phyloP scores from a whole-genome alignment of 2,113 vertebrate species.

The Crotalus viridis region DNA sequence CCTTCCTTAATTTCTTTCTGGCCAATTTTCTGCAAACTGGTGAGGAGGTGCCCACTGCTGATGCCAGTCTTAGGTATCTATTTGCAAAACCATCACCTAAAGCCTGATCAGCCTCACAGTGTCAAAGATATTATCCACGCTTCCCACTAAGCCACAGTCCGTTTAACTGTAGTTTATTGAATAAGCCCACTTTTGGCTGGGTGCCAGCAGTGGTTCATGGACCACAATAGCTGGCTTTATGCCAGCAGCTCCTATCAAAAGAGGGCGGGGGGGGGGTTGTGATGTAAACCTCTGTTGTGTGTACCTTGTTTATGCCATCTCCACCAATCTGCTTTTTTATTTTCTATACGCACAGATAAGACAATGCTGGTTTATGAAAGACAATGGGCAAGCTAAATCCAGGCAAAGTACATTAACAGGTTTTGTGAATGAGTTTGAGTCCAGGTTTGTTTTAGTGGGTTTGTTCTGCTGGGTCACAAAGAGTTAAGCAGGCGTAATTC shows the following conservation, averaged over 20 bases:
- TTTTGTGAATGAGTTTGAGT: not conserved
- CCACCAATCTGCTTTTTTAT: not conserved
- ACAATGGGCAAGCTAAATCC: not conserved
- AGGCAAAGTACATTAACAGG: not conserved
- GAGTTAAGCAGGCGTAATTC: constrained; percentile 37
- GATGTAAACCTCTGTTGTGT: not conserved
- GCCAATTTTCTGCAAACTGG: not conserved
- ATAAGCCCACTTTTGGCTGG: not conserved
- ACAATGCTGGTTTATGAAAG: not conserved
- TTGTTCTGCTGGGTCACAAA: not conserved
- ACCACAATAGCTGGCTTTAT: not conserved
- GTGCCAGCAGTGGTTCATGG: not conserved
- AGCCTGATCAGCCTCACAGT: not conserved
- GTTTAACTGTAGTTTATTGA: not conserved
- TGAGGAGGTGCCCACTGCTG: not conserved
- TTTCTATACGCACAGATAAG: not conserved
- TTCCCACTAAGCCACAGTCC: not conserved
- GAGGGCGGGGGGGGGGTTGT: not conserved
- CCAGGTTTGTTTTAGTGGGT: not conserved
- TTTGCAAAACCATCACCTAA: not conserved
- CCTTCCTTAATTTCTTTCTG: not conserved
- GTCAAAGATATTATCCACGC: not conserved
- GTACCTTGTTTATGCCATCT: not conserved
- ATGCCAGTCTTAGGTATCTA: not conserved
- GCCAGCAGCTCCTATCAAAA: not conserved